Evolutionary conservation across 2,113 vertebrate genomes (phyloP).

Genomic region (Phycodurus eques): DNA sequence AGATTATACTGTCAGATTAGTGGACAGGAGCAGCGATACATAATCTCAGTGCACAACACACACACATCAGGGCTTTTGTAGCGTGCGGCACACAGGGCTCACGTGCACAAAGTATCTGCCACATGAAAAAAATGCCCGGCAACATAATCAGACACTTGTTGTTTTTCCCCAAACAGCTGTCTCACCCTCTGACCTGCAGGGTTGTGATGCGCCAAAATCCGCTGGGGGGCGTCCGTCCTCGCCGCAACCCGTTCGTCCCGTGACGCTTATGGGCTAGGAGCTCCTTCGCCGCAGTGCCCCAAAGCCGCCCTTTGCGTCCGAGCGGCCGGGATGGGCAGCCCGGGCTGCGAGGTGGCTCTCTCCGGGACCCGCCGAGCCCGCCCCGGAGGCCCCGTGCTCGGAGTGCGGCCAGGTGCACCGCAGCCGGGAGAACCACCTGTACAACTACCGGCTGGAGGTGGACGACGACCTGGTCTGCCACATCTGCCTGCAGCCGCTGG

Average conservation of each 20-base stretch:
- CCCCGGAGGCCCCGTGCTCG: conserved; percentile 85
- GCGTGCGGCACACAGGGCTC: conserved; percentile 27
- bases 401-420: conserved; percentile 96
- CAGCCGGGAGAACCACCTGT: conserved; percentile 92
- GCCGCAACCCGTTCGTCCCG: conserved; percentile 42
- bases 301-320: conserved; percentile 47
- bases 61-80: not conserved
- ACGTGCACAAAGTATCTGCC: conserved; percentile 60
- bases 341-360: conserved; percentile 78
- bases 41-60: conserved; percentile 60
- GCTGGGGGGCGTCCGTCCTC: conserved; percentile 69
- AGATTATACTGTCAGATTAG: conserved; percentile 78
- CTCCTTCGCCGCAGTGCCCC: conserved; percentile 57
- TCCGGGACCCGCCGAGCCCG: conserved; percentile 77
- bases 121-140: conserved; percentile 46
- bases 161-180: conserved; percentile 59
- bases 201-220: conserved; percentile 64
- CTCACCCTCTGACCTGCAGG: conserved; percentile 60
- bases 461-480: conserved; percentile 98
- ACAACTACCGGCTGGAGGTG: conserved; percentile 95
- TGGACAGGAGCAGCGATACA: conserved; percentile 66
- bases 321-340: conserved; percentile 81
- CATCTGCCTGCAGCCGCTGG: conserved; percentile 96
- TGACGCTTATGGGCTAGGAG: conserved; percentile 69
- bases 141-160: conserved; percentile 52